Conservation (phyloP, 2,113 vertebrate species). For the Morone saxatilis region DNA sequence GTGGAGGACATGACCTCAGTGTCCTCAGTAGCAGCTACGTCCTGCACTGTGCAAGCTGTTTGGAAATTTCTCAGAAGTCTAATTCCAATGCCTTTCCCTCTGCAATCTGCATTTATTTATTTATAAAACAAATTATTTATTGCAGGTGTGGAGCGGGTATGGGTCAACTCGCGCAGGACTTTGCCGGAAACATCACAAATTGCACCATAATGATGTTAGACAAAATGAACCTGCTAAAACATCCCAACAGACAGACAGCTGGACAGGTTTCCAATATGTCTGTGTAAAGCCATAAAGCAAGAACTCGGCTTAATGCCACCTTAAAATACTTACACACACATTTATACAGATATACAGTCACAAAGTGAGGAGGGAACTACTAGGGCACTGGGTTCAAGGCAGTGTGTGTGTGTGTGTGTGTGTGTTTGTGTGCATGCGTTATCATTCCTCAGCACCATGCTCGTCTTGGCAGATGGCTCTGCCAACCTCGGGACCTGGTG, state of each 20-base stretch:
- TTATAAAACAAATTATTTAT: neutral
- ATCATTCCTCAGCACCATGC: slow-evolving; percentile 83
- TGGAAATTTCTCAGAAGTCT: neutral
- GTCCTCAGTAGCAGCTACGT: neutral
- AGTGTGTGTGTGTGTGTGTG: slow-evolving; percentile 30
- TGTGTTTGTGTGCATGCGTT: slow-evolving; percentile 57
- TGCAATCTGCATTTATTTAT: neutral
- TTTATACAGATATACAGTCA: slow-evolving; percentile 28
- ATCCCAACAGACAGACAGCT: slow-evolving; percentile 2
- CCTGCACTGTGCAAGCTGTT: neutral
- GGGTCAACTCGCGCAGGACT: neutral
- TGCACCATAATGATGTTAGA: slow-evolving; percentile 32
- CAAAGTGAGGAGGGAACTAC: slow-evolving; percentile 41
- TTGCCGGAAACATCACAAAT: slow-evolving; percentile 9
- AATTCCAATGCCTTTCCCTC: neutral
- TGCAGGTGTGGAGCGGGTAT: neutral
- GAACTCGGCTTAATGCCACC: too few species aligned
- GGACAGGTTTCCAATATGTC: slow-evolving; percentile 23
- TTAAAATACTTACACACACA: too few species aligned
- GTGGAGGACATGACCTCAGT: neutral
- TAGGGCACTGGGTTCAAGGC: slow-evolving; percentile 43
- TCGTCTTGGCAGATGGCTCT: slow-evolving; percentile 80
- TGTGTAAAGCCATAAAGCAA: neutral
- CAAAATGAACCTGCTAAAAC: slow-evolving; percentile 29
- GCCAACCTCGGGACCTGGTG: slow-evolving; percentile 63